Evolutionary conservation across 2,113 vertebrate genomes (phyloP), one percentile per base, ranked within the genome.

Genomic region (Mionectes macconnelli): DNA sequence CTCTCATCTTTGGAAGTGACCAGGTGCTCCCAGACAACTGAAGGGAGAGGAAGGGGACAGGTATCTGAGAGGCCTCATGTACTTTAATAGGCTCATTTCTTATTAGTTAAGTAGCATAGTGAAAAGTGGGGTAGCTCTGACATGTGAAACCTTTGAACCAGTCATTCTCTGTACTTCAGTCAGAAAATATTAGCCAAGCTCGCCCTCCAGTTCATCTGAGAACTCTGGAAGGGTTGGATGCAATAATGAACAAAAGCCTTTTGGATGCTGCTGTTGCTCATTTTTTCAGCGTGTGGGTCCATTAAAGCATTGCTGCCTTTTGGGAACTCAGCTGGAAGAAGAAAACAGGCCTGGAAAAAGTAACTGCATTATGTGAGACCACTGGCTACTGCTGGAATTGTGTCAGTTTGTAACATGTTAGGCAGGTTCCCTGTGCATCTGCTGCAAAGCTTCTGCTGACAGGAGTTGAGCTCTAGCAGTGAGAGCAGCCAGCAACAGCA

Each of bases 321-420:
- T 84, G 96, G 96, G 88, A 96, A 63, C 94, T 94, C 92, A 96
- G 92, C 90, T 95, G 93, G 95, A 96, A 96, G 96, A 97, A 92
- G 85, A 95, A 95, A 82, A 90, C 91, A 84, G 62, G 63, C 87
- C 88, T 95, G 79, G 78, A 87, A 95, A 93, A 89, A 93, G 95
- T 95, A 95, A 95, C 87, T 93, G 56, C n/a, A 33, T 91, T 82
- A 86, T 96, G 74, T 49, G 90, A 95, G 94, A 93, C 91, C 80
- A 57, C n/a, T 91, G 68, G 75, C 88, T 95, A 87, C 84, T 78
- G 70, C 87, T 95, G 62, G 70, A 95, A 90, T 82, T 39, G 55
- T 89, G 73, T 96, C 77, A 31, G 92, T 87, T 95, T 59, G 42
- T 64, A 89, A 77, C 84, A 89, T 35, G 53, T 87, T 42, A 94